These are phyloP conservation scores for Chrysomela aeneicollis DNA, from an alignment of 2,888 invertebrate species.

Conservation along the genomic window DNA sequence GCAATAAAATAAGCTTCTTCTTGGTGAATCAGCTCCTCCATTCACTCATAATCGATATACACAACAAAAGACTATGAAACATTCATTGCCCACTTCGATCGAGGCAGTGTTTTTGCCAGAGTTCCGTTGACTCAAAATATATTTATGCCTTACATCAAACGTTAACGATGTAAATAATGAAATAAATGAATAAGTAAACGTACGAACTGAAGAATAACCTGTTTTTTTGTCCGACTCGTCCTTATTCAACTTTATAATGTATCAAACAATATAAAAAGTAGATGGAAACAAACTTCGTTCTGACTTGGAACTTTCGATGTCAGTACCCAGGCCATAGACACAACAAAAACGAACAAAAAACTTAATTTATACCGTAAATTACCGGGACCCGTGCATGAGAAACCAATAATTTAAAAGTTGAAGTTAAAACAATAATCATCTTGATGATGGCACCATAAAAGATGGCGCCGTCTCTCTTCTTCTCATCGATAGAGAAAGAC, in stretches of 20 bases:
- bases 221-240: conserved; percentile 29
- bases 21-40: conserved; percentile 16
- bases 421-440: conserved; percentile 40
- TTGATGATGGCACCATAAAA: conserved; percentile 38
- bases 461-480: conserved; percentile 19
- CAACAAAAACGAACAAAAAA: conserved; percentile 29
- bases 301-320: conserved; percentile 32
- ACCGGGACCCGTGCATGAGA: conserved; percentile 37
- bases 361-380: conserved; percentile 34
- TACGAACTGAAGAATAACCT: conserved; percentile 26
- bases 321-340: conserved; percentile 26
- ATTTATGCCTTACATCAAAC: conserved; percentile 27
- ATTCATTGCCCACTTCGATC: conserved; percentile 17
- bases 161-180: conserved; percentile 28
- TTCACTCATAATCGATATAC: conserved; percentile 15
- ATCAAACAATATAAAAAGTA: conserved; percentile 27
- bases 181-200: conserved; percentile 28
- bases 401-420: conserved; percentile 40
- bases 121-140: conserved; percentile 14
- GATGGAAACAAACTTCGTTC: conserved; percentile 24
- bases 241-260: conserved; percentile 33
- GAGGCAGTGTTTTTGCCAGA: conserved; percentile 11
- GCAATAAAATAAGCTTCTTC: background rate
- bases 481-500: conserved; percentile 19
- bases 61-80: conserved; percentile 16